Conservation (phyloP, 35 echinoderm and acorn worm species). For the Hemicentrotus pulcherrimus region DNA sequence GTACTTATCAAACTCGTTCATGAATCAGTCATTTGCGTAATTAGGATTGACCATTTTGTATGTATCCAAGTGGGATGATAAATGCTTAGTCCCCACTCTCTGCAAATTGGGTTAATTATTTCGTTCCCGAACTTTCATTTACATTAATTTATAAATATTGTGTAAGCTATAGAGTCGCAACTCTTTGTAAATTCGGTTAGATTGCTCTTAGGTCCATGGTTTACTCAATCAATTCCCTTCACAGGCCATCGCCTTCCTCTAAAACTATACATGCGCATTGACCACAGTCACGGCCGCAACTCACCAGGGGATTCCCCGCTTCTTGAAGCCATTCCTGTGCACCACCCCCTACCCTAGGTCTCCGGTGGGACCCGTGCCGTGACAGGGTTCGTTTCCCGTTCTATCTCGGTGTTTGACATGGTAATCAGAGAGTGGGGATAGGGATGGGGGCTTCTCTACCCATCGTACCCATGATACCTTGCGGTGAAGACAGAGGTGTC, state of each 20-base stretch:
- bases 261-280: neutral
- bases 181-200: too few species aligned
- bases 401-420: neutral
- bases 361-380: neutral
- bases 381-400: slow-evolving; percentile 1
- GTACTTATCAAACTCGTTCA: neutral
- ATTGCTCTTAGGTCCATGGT: too few species aligned
- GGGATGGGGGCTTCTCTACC: neutral
- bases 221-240: too few species aligned
- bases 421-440: neutral
- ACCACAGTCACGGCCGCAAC: slow-evolving; percentile 1
- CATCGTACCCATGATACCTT: neutral
- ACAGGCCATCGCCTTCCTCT: neutral
- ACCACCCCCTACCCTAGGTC: neutral
- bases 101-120: neutral
- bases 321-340: neutral
- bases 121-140: too few species aligned
- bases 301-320: neutral
- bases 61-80: neutral
- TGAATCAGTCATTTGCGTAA: neutral
- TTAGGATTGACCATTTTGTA: neutral
- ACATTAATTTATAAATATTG: too few species aligned
- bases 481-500: too few species aligned
- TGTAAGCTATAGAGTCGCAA: too few species aligned
- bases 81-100: neutral